Evolutionary conservation across 2,797 vertebrate species (phyloP).

Genomic region (Salarias fasciatus): DNA sequence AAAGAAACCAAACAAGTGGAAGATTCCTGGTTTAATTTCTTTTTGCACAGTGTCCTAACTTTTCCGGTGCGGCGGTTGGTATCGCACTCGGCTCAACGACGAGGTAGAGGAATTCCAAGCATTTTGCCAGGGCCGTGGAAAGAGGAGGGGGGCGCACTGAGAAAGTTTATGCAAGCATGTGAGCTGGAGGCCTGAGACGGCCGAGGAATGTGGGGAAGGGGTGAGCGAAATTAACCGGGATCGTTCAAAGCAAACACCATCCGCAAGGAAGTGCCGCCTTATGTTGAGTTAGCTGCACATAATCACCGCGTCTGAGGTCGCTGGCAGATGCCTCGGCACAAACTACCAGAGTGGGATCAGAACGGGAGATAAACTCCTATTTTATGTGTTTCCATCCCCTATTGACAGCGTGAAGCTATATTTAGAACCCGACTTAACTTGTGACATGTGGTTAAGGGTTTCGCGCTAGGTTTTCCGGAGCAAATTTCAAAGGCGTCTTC

Average conservation of each 20-base stretch:
- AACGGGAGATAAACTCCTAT: conserved; percentile 42
- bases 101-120: conserved; percentile 82
- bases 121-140: conserved; percentile 76
- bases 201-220: conserved; percentile 80
- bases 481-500: conserved; percentile 15
- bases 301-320: neutral
- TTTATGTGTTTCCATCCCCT: conserved; percentile 33
- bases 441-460: conserved; percentile 36
- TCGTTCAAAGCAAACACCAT: conserved; percentile 74
- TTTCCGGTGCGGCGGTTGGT: neutral
- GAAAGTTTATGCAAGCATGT: conserved; percentile 83
- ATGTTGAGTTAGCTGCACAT: neutral
- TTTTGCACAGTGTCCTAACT: conserved; percentile 13
- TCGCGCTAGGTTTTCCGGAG: conserved; percentile 16
- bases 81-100: conserved; percentile 59
- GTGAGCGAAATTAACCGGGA: conserved; percentile 71
- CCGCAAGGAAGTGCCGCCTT: conserved; percentile 22
- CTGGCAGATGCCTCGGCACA: neutral
- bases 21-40: conserved; percentile 54
- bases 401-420: conserved; percentile 42
- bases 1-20: no score
- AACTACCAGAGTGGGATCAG: conserved; percentile 3
- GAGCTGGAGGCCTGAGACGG: conserved; percentile 80
- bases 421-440: conserved; percentile 53
- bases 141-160: conserved; percentile 54